phyloP scores from a whole-genome alignment of 2,113 vertebrate genomes.

The Entosphenus tridentatus region DNA sequence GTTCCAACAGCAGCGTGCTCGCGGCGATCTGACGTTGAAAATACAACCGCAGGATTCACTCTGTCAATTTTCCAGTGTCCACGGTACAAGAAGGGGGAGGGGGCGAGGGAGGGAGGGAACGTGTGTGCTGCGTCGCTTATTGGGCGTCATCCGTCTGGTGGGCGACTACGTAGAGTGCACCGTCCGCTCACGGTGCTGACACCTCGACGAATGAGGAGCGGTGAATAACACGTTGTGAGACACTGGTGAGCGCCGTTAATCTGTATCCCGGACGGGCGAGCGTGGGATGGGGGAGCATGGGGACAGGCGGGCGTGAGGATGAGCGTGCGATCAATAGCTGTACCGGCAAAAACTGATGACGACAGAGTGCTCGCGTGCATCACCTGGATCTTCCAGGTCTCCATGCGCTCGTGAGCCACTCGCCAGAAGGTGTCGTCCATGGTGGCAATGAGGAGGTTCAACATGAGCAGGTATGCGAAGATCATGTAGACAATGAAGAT shows the following conservation, averaged over 20 bases:
- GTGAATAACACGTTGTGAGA: not conserved
- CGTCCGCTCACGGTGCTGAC: too few species aligned
- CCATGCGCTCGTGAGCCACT: slow-evolving; percentile 8
- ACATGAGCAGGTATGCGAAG: slow-evolving; percentile 11
- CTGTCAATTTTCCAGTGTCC: too few species aligned
- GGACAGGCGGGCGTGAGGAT: not conserved
- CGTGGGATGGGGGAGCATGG: not conserved
- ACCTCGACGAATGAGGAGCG: too few species aligned
- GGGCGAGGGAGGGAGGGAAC: too few species aligned
- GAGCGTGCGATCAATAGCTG: not conserved
- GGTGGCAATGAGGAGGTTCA: slow-evolving; percentile 8
- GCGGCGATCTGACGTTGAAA: slow-evolving; percentile 2
- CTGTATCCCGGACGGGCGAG: not conserved
- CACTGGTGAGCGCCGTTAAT: not conserved
- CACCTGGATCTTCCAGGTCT: slow-evolving; percentile 4
- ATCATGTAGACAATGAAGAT: slow-evolving; percentile 7
- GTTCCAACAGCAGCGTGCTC: not conserved
- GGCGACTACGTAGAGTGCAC: too few species aligned
- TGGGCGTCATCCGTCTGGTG: too few species aligned
- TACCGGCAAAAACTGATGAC: not conserved
- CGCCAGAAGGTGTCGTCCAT: slow-evolving; percentile 11
- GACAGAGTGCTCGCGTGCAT: not conserved
- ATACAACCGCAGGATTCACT: too few species aligned
- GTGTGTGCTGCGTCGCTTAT: too few species aligned
- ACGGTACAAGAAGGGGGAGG: too few species aligned